These are phyloP conservation scores for Philereme transversata DNA, from an alignment of 2,888 invertebrate species.

Conservation along the genomic window DNA sequence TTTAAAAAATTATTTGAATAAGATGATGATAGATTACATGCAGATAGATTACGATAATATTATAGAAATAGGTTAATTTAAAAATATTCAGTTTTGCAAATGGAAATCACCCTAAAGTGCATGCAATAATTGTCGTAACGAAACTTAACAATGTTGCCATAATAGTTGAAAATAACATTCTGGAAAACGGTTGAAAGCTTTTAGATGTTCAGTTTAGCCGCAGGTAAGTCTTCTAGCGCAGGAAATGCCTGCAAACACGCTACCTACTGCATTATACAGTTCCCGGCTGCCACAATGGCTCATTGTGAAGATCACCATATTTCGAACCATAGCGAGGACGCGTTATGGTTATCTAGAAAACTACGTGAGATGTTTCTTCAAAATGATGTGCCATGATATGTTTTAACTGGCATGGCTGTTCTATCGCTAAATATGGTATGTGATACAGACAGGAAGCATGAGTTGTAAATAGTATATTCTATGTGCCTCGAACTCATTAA, in stretches of 20 bases:
- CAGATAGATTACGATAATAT: too few relatives aligned
- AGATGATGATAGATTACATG: too few relatives aligned
- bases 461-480: too few relatives aligned
- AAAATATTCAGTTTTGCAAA: too few relatives aligned
- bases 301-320: neutral
- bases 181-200: conserved; percentile 74
- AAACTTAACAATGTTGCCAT: conserved; percentile 16
- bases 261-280: conserved; percentile 28
- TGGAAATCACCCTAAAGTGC: neutral
- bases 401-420: neutral
- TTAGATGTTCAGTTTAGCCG: conserved; percentile 51
- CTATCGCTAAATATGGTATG: neutral
- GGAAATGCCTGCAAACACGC: conserved; percentile 59
- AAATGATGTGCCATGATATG: neutral
- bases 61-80: too few relatives aligned
- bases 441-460: too few relatives aligned
- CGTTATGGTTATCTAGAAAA: neutral
- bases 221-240: conserved; percentile 47
- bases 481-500: too few relatives aligned
- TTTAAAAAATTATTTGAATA: too few relatives aligned
- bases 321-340: neutral
- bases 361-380: neutral
- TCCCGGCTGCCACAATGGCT: neutral
- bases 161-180: conserved; percentile 56
- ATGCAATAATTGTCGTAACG: neutral